A percentile compares a stretch with the other conserved stretches of the same genome.
phyloP scores from a whole-genome alignment of 2,888 invertebrate genomes.

The Limulus polyphemus region DNA sequence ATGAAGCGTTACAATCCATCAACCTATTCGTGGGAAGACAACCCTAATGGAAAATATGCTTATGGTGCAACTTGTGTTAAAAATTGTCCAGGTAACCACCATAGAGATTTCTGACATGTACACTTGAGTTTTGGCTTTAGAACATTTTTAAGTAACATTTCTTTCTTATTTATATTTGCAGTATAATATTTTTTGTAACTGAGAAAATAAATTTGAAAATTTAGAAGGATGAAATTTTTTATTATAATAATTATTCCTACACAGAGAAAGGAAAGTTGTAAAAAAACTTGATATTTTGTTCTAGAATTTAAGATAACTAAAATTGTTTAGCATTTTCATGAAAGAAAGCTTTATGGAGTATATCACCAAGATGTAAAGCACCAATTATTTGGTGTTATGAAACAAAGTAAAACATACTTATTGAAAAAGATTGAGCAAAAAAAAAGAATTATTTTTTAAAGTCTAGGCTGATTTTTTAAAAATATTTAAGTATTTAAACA shows the following conservation, averaged over 20 bases:
- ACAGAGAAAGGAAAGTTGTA: too few relatives aligned
- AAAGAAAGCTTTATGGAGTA: too few relatives aligned
- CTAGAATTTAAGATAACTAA: too few relatives aligned
- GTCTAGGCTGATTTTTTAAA: background rate
- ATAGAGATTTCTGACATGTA: background rate
- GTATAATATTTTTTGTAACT: background rate
- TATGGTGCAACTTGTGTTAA: constrained; percentile 97
- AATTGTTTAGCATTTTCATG: too few relatives aligned
- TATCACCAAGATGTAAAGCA: too few relatives aligned
- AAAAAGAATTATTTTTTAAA: background rate
- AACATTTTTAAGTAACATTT: too few relatives aligned
- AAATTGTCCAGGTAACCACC: constrained; percentile 53
- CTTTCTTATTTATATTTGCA: too few relatives aligned
- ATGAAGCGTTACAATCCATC: constrained; percentile 86
- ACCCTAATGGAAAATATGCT: constrained; percentile 87
- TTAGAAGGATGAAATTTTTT: too few relatives aligned
- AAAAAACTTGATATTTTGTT: too few relatives aligned
- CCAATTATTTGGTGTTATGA: background rate
- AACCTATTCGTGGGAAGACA: constrained; percentile 78
- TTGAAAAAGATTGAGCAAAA: background rate
- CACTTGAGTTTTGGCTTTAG: too few relatives aligned
- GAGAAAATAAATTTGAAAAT: background rate
- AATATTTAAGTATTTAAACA: background rate
- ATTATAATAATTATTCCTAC: too few relatives aligned
- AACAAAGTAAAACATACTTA: background rate